phyloP scores from a whole-genome alignment of 2,888 invertebrate genomes.

The Lordiphosa fenestrarum region DNA sequence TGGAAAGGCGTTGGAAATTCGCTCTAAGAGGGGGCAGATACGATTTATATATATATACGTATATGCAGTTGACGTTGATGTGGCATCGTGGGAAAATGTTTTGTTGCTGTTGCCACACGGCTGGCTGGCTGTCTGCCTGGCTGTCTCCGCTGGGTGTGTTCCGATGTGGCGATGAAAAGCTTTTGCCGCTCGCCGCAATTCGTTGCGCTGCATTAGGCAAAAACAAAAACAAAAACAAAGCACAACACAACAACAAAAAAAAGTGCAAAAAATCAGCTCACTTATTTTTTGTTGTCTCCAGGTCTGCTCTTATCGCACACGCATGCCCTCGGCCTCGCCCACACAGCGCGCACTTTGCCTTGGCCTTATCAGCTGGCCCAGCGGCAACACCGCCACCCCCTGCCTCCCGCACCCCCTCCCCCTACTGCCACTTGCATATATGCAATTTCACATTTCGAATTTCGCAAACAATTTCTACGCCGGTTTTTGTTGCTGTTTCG shows the following conservation, averaged over 20 bases:
- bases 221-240: conserved; percentile 30
- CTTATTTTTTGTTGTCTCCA: background rate
- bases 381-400: background rate
- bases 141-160: too few relatives aligned
- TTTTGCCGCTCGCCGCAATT: conserved; percentile 57
- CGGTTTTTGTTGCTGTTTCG: background rate
- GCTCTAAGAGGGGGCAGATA: too few relatives aligned
- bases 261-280: background rate
- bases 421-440: conserved; percentile 34
- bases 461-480: conserved; percentile 10
- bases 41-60: too few relatives aligned
- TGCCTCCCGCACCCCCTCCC: background rate
- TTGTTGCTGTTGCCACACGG: conserved; percentile 37
- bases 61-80: conserved; percentile 31
- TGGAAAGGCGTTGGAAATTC: too few relatives aligned
- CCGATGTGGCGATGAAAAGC: conserved; percentile 50
- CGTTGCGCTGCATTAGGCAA: conserved; percentile 68
- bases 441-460: conserved; percentile 27
- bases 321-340: conserved; percentile 32
- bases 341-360: conserved; percentile 37
- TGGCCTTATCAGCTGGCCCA: conserved; percentile 40
- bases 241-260: background rate
- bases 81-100: conserved; percentile 35
- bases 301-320: conserved; percentile 33
- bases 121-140: conserved; percentile 46